A percentile compares a stretch with the other conserved stretches of the same genome.
phyloP scores from a whole-genome alignment of 2,113 vertebrate species.

The Parus major region DNA sequence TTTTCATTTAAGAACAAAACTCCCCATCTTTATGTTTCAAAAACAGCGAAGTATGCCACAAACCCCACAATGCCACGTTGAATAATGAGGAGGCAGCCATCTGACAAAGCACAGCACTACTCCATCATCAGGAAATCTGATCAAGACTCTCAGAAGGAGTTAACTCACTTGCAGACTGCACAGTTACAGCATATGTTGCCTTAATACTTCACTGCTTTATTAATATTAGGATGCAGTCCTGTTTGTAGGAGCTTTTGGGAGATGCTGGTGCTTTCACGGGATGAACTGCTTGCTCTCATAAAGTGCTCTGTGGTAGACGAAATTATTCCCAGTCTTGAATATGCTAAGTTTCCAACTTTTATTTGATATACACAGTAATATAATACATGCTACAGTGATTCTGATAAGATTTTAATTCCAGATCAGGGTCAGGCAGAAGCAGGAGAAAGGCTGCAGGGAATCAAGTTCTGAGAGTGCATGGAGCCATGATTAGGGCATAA shows the following conservation, averaged over 20 bases:
- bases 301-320: neutral
- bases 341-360: neutral
- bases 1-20: neutral
- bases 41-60: neutral
- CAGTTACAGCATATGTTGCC: neutral
- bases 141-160: neutral
- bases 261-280: neutral
- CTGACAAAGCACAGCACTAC: neutral
- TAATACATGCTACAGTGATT: neutral
- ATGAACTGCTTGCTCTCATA: neutral
- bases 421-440: neutral
- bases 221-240: neutral
- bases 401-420: constrained; percentile 25
- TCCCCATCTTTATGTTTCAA: neutral
- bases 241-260: neutral
- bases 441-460: constrained; percentile 32
- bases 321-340: neutral
- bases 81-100: neutral
- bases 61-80: neutral
- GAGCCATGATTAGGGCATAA: constrained; percentile 13
- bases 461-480: neutral
- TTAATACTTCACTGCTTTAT: constrained; percentile 6
- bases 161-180: neutral
- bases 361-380: neutral
- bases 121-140: neutral